Conservation (phyloP, 2,888 invertebrate genomes). For the Lomographa bimaculata region DNA sequence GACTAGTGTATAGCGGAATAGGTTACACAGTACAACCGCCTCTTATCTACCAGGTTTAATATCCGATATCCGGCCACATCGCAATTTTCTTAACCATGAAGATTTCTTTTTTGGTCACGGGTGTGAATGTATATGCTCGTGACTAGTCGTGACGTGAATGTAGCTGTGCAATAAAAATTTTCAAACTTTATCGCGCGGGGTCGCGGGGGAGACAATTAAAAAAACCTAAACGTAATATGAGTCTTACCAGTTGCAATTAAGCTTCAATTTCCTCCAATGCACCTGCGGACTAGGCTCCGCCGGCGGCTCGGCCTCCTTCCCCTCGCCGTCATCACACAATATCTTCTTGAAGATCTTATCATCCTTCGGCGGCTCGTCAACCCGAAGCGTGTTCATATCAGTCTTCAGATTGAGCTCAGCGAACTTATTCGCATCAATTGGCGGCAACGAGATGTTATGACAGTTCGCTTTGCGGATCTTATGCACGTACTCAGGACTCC, state of each 20-base stretch:
- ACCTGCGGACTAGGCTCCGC: constrained; percentile 48
- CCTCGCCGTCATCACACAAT: constrained; percentile 58
- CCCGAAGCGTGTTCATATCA: constrained; percentile 49
- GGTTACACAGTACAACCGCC: too few species aligned
- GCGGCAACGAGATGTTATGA: constrained; percentile 50
- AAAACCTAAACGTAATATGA: too few species aligned
- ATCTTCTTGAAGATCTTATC: constrained; percentile 76
- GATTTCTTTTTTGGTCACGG: too few species aligned
- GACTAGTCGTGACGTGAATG: too few species aligned
- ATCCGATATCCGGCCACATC: too few species aligned
- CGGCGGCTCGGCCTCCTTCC: constrained; percentile 43
- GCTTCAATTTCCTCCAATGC: constrained; percentile 66
- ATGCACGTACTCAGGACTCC: constrained; percentile 64
- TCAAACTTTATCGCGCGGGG: too few species aligned
- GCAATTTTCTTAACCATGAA: too few species aligned
- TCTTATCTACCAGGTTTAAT: too few species aligned
- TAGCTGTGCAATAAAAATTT: too few species aligned
- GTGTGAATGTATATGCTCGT: too few species aligned
- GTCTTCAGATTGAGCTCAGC: constrained; percentile 53
- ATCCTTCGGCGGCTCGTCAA: constrained; percentile 61
- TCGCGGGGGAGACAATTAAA: too few species aligned
- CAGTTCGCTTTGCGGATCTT: constrained; percentile 71
- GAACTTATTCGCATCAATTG: constrained; percentile 68
- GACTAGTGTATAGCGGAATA: too few species aligned
- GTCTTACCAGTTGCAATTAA: constrained; percentile 57